Evolutionary conservation across 2,888 invertebrate genomes (phyloP), one percentile per base, ranked within the genome.

Genomic region (Pterostichus madidus): DNA sequence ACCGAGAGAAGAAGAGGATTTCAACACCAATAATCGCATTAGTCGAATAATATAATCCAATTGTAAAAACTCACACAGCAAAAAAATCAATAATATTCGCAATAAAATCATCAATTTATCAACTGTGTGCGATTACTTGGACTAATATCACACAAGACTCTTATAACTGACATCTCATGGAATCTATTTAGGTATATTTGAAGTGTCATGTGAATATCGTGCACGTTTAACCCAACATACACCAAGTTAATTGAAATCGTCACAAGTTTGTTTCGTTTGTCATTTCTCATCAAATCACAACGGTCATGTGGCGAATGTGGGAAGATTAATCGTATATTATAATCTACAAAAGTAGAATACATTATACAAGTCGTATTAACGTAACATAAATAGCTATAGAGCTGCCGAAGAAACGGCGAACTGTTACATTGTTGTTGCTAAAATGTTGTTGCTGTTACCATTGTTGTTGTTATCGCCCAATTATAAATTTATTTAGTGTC

Each of bases 391-490:
- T 80, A 80, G 80, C 80, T 80, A 80, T 80, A 80, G 71, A 80
- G 80, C 80, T 80, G 80, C 80, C 80, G 80, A 73, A 13, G 13
- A 75, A 15, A 46, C 75, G 73, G 81, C 32, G 61, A 75, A 81
- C 80, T 79, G 84, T 84, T 85, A 87, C 87, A 88, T 89, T 88
- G 89, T 89, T 89, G 89, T 89, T 89, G 89, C 89, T 88, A 85
- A 85, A 88, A 87, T 88, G 89, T 89, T 89, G 89, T 89, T 89
- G 89, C 88, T 89, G 89, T 89, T 89, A 83, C 64, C 64, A 89
- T 89, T 89, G 89, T 89, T 89, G 87, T 88, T 89, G 88, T 88
- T 88, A 87, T 86, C 87, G 85, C 85, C 85, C 75, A 75, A 64
- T 81, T 81, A 75, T 75, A 56, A 35, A 81, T 81, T 75, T 71